Conservation (phyloP, 2,113 vertebrate species). For the Cercopithecus mona region DNA sequence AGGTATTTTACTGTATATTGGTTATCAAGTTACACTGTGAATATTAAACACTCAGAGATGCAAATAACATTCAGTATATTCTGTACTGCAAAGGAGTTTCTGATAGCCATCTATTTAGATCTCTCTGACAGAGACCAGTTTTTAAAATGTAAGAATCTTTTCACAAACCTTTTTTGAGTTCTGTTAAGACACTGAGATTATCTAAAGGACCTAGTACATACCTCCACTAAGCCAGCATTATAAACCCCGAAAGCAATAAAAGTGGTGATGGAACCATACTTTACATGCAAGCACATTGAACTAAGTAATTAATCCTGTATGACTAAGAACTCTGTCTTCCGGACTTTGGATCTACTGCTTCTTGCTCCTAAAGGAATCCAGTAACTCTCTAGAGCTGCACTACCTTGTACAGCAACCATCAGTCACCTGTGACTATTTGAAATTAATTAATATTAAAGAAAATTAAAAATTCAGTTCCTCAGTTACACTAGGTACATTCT, state of each 20-base stretch:
- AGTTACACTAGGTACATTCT: background rate
- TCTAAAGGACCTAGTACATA: background rate
- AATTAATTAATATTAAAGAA: conserved; percentile 16
- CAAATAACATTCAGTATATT: conserved; percentile 22
- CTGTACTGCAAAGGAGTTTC: background rate
- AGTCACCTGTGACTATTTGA: background rate
- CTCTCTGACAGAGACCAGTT: background rate
- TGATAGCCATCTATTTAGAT: background rate
- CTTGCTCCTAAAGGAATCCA: background rate
- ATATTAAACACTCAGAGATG: background rate
- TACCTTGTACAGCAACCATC: background rate
- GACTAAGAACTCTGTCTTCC: background rate
- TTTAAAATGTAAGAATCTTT: conserved; percentile 13
- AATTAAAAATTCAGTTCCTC: conserved; percentile 11
- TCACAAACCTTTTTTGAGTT: background rate
- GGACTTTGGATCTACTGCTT: background rate
- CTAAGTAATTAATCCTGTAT: background rate
- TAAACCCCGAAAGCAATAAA: background rate
- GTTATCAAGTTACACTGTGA: conserved; percentile 9
- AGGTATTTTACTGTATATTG: background rate
- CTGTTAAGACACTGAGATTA: background rate
- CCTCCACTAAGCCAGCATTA: background rate
- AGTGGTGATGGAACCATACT: background rate
- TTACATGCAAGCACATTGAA: background rate
- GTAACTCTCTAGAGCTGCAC: background rate